Conservation (phyloP, 2,113 vertebrate species). For the Mus pahari region DNA sequence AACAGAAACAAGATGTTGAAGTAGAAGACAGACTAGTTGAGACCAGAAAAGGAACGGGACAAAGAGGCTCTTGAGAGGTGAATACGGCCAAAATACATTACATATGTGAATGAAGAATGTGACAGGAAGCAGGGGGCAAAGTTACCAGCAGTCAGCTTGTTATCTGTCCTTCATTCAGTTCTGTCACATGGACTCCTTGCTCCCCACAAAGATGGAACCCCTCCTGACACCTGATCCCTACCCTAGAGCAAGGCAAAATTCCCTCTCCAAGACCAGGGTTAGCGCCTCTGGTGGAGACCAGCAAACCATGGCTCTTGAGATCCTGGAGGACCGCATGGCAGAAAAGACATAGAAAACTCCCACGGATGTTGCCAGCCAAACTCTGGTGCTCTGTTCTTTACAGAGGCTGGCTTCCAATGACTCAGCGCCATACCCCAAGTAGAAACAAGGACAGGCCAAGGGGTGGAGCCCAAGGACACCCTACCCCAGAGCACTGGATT, state of each 20-base stretch:
- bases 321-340: neutral
- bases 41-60: neutral
- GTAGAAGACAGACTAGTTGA: neutral
- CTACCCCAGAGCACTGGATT: neutral
- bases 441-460: neutral
- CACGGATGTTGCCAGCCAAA: neutral
- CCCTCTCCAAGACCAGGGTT: neutral
- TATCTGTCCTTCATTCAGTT: neutral
- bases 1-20: neutral
- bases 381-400: neutral
- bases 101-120: neutral
- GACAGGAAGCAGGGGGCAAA: no score
- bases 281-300: neutral
- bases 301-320: neutral
- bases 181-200: neutral
- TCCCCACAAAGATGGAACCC: neutral
- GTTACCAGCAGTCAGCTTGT: neutral
- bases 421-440: neutral
- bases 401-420: neutral
- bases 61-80: neutral
- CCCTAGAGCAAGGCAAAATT: neutral
- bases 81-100: neutral
- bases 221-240: neutral
- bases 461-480: neutral
- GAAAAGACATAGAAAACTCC: neutral